Conservation (phyloP, 2,797 vertebrate species). For the Mus minutoides region DNA sequence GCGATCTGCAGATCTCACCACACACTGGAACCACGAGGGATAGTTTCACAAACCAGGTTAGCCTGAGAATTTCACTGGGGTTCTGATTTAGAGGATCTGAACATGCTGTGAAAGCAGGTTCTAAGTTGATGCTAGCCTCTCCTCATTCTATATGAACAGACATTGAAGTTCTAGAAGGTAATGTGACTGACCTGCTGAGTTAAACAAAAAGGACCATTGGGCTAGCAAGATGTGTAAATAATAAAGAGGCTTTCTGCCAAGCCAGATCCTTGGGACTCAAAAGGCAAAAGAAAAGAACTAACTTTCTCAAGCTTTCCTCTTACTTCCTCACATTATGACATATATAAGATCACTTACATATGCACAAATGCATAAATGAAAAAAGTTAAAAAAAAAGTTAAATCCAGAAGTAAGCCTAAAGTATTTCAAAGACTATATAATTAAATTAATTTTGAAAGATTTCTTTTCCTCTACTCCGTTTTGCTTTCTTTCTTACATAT, state of each 20-base stretch:
- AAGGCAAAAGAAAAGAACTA: not conserved
- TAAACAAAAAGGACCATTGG: not conserved
- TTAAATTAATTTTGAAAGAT: not conserved
- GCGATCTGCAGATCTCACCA: not conserved
- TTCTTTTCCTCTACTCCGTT: too few species aligned
- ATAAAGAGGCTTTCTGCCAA: not conserved
- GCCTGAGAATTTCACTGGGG: accelerated
- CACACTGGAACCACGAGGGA: not conserved
- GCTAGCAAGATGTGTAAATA: not conserved
- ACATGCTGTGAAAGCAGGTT: not conserved
- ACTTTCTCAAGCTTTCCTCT: not conserved
- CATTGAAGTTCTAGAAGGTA: not conserved
- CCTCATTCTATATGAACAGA: not conserved
- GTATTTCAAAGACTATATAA: not conserved
- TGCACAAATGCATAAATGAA: not conserved
- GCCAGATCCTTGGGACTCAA: not conserved
- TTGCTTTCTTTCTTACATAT: not conserved
- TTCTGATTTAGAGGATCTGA: not conserved
- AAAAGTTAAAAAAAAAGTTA: not conserved
- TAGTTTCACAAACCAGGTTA: not conserved
- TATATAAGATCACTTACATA: not conserved
- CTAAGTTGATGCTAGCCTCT: not conserved
- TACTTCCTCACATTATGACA: not conserved
- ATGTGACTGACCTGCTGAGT: not conserved
- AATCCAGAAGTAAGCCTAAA: not conserved